Evolutionary conservation across 2,888 invertebrate genomes (phyloP).

Genomic region (Sarcophaga rosellei): DNA sequence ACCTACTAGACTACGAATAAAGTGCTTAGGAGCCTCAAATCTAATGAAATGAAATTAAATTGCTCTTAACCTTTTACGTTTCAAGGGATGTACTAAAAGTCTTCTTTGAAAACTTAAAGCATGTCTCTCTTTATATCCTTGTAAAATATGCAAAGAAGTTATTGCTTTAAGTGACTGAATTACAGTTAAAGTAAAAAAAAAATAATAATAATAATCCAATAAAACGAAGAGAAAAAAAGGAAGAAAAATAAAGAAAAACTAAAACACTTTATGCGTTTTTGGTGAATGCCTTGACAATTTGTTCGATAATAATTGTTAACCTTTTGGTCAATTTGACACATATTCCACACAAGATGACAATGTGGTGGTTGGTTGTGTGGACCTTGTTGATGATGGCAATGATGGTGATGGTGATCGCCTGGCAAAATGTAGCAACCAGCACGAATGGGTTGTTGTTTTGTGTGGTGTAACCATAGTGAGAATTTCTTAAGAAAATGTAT

Average conservation of each 20-base stretch:
- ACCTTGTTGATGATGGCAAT: neutral
- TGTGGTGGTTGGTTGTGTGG: neutral
- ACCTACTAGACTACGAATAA: no score
- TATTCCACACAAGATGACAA: conserved; percentile 70
- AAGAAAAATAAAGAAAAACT: conserved; percentile 4
- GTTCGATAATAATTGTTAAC: conserved; percentile 81
- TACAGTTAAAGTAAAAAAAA: no score
- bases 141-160: no score
- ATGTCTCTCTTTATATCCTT: no score
- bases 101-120: no score
- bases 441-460: neutral
- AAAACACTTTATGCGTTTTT: conserved; percentile 62
- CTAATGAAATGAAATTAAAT: no score
- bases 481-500: conserved; percentile 63
- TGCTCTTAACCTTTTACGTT: no score
- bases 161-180: no score
- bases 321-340: conserved; percentile 79
- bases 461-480: conserved; percentile 65
- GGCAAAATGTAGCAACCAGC: conserved; percentile 28
- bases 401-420: conserved; percentile 40
- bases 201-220: neutral
- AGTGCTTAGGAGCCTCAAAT: no score
- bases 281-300: conserved; percentile 78
- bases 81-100: no score
- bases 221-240: conserved; percentile 12